These are phyloP conservation scores for Loris lydekkerianus DNA, from an alignment of 2,797 vertebrate genomes.

Conservation along the genomic window DNA sequence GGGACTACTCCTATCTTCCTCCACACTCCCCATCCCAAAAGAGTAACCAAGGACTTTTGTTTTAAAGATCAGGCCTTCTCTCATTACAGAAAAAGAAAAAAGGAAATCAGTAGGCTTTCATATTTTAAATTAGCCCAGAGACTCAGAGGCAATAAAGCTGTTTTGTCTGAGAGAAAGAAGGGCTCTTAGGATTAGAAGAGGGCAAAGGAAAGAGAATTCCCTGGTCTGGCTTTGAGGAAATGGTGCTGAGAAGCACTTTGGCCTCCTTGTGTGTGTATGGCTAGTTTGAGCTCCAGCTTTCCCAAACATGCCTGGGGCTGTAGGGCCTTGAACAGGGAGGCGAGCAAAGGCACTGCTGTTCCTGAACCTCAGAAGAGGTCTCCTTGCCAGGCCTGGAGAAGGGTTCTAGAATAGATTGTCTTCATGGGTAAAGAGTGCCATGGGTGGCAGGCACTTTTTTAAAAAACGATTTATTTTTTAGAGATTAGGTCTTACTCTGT, in stretches of 20 bases:
- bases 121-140: neutral
- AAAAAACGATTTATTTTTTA: neutral
- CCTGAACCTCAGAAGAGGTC: neutral
- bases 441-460: neutral
- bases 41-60: constrained; percentile 33
- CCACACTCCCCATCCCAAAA: neutral
- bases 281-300: neutral
- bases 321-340: neutral
- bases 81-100: neutral
- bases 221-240: neutral
- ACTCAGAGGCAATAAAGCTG: neutral
- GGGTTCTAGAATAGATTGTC: neutral
- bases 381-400: neutral
- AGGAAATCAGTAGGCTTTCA: neutral
- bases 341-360: neutral
- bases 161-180: constrained; percentile 20
- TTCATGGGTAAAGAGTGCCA: neutral
- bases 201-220: neutral
- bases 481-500: neutral
- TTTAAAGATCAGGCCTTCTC: neutral
- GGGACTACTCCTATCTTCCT: constrained; percentile 14
- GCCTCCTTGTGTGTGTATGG: neutral
- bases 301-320: neutral
- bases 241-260: neutral
- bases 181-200: neutral